A percentile compares a stretch with the other conserved stretches of the same genome.
Evolutionary conservation across 2,797 vertebrate genomes (phyloP).

Genomic region (Serranus cabrilla): DNA sequence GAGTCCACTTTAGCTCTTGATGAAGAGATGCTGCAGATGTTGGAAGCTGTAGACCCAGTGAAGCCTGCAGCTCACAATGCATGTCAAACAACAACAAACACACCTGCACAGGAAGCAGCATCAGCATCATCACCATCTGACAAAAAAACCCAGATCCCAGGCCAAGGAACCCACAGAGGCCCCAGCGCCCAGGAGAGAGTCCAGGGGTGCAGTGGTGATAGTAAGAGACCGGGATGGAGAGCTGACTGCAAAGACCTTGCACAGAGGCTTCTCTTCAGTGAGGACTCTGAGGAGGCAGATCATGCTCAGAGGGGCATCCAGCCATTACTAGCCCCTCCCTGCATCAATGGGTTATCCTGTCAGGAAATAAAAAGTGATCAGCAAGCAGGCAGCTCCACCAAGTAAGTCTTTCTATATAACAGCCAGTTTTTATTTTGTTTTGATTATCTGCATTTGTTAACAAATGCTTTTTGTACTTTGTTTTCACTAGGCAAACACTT

Average conservation of each 20-base stretch:
- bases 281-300: slow-evolving; percentile 68
- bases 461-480: slow-evolving; percentile 2
- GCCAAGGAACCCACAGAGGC: slow-evolving; percentile 22
- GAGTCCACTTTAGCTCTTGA: slow-evolving; percentile 78
- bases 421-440: not conserved
- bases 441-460: not conserved
- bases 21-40: slow-evolving; percentile 74
- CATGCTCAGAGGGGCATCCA: slow-evolving; percentile 27
- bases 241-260: slow-evolving; percentile 80
- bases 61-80: slow-evolving; percentile 31
- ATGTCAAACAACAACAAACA: slow-evolving; percentile 3
- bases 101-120: slow-evolving; percentile 14
- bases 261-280: slow-evolving; percentile 84
- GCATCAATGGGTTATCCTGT: not conserved
- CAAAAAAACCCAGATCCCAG: slow-evolving; percentile 17
- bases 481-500: slow-evolving; percentile 26
- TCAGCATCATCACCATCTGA: slow-evolving; percentile 7
- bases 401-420: slow-evolving; percentile 48
- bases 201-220: not conserved
- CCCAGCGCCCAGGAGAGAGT: slow-evolving; percentile 5
- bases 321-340: slow-evolving; percentile 13
- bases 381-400: slow-evolving; percentile 25
- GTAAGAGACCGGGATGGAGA: slow-evolving; percentile 56
- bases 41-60: slow-evolving; percentile 61
- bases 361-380: slow-evolving; percentile 34